phyloP scores from a whole-genome alignment of 2,113 vertebrate species.

The Chionis minor region DNA sequence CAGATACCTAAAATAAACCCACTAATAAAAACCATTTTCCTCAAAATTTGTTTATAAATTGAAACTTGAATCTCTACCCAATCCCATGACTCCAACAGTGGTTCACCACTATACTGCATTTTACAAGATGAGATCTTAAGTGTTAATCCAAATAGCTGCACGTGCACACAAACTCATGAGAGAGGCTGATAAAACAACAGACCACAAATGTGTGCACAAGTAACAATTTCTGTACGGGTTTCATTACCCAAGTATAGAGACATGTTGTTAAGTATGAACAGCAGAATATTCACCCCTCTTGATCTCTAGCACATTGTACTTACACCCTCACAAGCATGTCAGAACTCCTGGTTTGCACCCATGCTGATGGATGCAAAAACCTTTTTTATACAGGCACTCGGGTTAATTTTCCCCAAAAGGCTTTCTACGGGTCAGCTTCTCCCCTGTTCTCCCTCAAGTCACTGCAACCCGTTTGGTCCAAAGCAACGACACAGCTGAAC shows the following conservation, averaged over 20 bases:
- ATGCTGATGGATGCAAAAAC: neutral
- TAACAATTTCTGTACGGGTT: neutral
- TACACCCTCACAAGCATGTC: neutral
- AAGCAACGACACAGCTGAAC: rapidly evolving
- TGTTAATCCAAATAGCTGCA: neutral
- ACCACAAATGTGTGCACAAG: neutral
- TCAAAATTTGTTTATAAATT: neutral
- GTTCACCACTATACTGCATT: neutral
- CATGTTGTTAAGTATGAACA: rapidly evolving
- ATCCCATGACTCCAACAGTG: neutral
- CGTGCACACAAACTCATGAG: neutral
- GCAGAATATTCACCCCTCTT: rapidly evolving
- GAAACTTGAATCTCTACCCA: neutral
- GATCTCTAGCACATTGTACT: neutral
- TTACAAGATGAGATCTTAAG: neutral
- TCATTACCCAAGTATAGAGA: neutral
- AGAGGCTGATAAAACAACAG: neutral
- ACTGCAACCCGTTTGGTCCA: too few species aligned
- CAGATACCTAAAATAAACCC: neutral
- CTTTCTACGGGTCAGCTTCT: neutral
- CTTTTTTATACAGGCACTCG: neutral
- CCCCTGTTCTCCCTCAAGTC: neutral
- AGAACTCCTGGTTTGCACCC: neutral
- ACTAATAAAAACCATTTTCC: neutral
- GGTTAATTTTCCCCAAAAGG: neutral